Evolutionary conservation across 1,140 invertebrate species (phyloP), one percentile per base, ranked within the genome.

Genomic region (Brachionus koreanus): DNA sequence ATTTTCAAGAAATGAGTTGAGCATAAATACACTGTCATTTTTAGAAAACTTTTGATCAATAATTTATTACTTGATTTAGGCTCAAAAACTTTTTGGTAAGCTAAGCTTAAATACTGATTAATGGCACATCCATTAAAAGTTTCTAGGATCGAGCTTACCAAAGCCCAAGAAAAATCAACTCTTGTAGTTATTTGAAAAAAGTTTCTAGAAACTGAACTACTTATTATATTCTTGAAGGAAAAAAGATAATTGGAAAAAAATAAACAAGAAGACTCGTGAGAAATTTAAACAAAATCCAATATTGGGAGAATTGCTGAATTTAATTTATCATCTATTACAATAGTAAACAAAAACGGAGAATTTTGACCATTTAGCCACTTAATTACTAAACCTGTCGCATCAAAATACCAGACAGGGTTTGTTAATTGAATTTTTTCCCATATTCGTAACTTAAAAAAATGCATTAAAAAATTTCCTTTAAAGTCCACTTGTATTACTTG

Each of bases 1-100:
- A 63, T 63, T 63, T 63, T 63, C 23, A 63, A 35, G 25, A 63
- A 63, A 63, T 63, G 61, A 23, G 61, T 63, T 63, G 61, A 63
- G 13, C 61, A 63, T 63, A 63, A 61, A n/a, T 61, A 61, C 23
- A 63, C 29, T 16, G 10, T 63, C 3, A 9, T 29, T 9, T 63
- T 63, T 10, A 63, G 23, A 63, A 46, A 46, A 13, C 43, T 46
- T 13, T 46, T 46, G 5, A 46, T 46, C n/a, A 46, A 46, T 46
- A 46, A 46, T 46, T 61, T n/a, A 61, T 6, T 61, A 5, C 23
- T 61, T n/a, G 57, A 61, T 12, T n/a, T 61, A 19, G 3, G 3
- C 3, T 61, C 57, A 61, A 61, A 29, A 12, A 61, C 23, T 6
- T n/a, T 61, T 6, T 61, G 19, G 23, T 19, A 61, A 61, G 25